Conservation (phyloP, 2,888 invertebrate species). For the Stegophylla sp. region DNA sequence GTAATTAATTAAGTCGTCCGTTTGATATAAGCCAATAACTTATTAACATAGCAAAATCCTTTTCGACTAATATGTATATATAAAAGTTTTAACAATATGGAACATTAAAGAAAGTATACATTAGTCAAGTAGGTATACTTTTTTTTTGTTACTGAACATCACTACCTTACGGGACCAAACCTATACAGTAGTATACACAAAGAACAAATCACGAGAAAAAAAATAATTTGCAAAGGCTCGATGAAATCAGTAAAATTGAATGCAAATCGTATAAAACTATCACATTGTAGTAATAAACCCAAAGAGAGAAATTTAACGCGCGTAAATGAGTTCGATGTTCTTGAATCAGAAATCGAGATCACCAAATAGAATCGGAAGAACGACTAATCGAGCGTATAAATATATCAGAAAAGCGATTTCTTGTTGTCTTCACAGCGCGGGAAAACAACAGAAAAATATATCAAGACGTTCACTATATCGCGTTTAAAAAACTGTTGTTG, state of each 20-base stretch:
- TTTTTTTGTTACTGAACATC: not conserved
- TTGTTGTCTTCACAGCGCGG: not conserved
- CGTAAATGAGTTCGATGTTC: not conserved
- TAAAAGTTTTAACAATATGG: not conserved
- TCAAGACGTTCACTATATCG: not conserved
- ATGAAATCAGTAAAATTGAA: not conserved
- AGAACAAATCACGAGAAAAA: not conserved
- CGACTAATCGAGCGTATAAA: conserved; percentile 5
- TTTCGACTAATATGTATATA: too few relatives aligned
- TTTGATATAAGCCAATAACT: too few relatives aligned
- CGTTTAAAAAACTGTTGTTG: not conserved
- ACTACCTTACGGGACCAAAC: not conserved
- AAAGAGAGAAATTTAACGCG: not conserved
- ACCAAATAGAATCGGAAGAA: conserved; percentile 21
- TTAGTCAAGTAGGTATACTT: not conserved
- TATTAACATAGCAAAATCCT: too few relatives aligned
- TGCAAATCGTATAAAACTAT: not conserved
- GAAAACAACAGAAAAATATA: not conserved
- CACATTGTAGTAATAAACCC: not conserved
- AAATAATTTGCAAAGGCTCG: not conserved
- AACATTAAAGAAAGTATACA: not conserved
- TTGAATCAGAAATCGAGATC: conserved; percentile 7
- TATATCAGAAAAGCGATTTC: not conserved
- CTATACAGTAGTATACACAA: not conserved
- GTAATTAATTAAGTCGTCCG: too few relatives aligned